Percentiles rank a stretch among this genome's conserved stretches.
Evolutionary conservation across 2,797 vertebrate genomes (phyloP).

Genomic region (Anguilla megastoma): DNA sequence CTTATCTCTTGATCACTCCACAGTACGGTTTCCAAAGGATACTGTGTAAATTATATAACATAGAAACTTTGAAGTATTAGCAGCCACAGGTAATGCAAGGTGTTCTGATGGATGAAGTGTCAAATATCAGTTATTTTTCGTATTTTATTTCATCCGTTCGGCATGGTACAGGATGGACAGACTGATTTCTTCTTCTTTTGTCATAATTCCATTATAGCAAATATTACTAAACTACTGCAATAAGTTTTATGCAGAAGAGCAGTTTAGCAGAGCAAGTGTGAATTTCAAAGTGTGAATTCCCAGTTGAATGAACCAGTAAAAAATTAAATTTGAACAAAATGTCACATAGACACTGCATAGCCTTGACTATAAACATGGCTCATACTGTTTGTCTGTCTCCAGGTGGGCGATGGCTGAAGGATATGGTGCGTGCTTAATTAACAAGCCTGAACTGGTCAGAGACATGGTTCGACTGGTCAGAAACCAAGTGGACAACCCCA

Average conservation of each 20-base stretch:
- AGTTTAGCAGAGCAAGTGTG: background rate
- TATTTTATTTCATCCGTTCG: background rate
- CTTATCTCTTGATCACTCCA: background rate
- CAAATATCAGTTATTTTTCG: too few species aligned
- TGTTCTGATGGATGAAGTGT: background rate
- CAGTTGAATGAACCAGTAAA: background rate
- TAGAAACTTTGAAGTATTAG: background rate
- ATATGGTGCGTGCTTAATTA: slow-evolving; percentile 94
- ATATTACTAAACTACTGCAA: background rate
- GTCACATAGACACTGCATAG: background rate
- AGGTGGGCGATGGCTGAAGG: slow-evolving; percentile 95
- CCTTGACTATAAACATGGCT: background rate
- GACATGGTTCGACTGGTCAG: slow-evolving; percentile 92
- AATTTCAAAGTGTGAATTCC: background rate
- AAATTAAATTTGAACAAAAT: background rate
- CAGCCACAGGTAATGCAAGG: background rate
- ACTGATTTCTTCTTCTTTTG: background rate
- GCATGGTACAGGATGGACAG: background rate
- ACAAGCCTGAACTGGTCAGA: slow-evolving; percentile 88
- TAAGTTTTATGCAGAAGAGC: background rate
- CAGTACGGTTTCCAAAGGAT: background rate
- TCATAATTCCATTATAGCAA: background rate
- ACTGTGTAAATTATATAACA: background rate
- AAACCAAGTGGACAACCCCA: slow-evolving; percentile 84
- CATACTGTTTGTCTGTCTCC: slow-evolving; percentile 49